phyloP scores from a whole-genome alignment of 2,888 invertebrate genomes.

The Metellina segmentata region DNA sequence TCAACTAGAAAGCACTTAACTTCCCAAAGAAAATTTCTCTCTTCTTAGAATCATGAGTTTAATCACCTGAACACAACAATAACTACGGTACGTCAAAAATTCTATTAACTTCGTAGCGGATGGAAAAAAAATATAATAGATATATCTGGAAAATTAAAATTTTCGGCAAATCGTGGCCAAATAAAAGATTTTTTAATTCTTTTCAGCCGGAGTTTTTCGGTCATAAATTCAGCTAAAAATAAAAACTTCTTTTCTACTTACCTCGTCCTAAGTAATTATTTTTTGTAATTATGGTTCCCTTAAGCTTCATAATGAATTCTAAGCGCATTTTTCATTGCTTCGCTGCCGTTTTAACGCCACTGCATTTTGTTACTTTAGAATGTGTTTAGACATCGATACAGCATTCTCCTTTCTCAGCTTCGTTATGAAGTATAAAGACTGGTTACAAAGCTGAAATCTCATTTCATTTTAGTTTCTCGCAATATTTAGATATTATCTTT shows the following conservation, averaged over 20 bases:
- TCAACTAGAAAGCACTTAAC: slow-evolving; percentile 14
- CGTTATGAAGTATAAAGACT: too few relatives aligned
- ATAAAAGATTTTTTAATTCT: slow-evolving; percentile 35
- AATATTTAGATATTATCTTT: too few relatives aligned
- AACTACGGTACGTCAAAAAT: slow-evolving; percentile 47
- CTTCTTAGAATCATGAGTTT: slow-evolving; percentile 47
- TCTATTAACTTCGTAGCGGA: slow-evolving; percentile 30
- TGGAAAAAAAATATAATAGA: slow-evolving; percentile 42
- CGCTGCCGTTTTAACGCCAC: not conserved
- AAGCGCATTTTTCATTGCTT: not conserved
- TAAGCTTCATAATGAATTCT: slow-evolving; percentile 5
- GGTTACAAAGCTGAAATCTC: too few relatives aligned
- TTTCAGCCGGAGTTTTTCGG: not conserved
- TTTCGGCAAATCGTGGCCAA: slow-evolving; percentile 21
- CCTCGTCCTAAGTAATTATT: slow-evolving; percentile 20
- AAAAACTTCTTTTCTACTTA: slow-evolving; percentile 1
- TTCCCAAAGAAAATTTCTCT: slow-evolving; percentile 30
- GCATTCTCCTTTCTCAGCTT: too few relatives aligned
- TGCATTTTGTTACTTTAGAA: too few relatives aligned
- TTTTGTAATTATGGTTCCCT: slow-evolving; percentile 28
- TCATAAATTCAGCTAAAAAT: slow-evolving; percentile 6
- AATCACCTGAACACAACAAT: slow-evolving; percentile 59
- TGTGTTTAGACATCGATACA: too few relatives aligned
- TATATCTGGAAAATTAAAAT: slow-evolving; percentile 64
- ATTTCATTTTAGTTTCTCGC: too few relatives aligned